Base-by-base conservation (phyloP, 2,797 vertebrate species). In the Lemur catta region DNA sequence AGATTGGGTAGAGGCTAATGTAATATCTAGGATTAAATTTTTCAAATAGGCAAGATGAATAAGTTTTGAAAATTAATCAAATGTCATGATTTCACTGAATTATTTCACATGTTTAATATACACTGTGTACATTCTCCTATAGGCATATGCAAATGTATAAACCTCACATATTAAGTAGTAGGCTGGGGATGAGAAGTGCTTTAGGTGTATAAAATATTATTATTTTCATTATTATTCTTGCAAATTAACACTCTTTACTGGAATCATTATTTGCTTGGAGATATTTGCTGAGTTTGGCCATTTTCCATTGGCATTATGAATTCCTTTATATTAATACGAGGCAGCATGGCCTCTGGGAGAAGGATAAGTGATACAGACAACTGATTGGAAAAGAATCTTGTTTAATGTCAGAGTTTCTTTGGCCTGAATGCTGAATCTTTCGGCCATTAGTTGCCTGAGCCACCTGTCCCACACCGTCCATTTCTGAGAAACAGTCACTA, bases 221-320 rank as follows among this genome's bases (percentile, higher is more conserved):
- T 89, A 57, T 85, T 93, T 95, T 97, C 91, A 95, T 95, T 95
- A 95, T 88, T 94, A 91, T 85, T 92, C 92, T 79, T 91, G 74
- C 88, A 89, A 92, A 94, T 72, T 81, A 95, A 95, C 33, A 86
- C 50, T 46, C 59, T 97, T 93, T 84, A 84, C 85, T 65, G 74
- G 75, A 96, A 79, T 93, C 89, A 82, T 97, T 93, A 91, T 97
- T 96, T 95, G 88, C 95, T 96, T 89, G 85, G 41, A 91, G 92
- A 96, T 94, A 65, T 97, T 72, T 92, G 84, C 57, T 84, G 92
- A 92, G 50, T 91, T 93, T 96, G 95, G 78, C 88, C 50, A 41
- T 41, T 96, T 91, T 86, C 92, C 94, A 89, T 5, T 14, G 67
- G 78, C 61, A 28, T 57, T 82, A 85, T 67, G 74, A 92, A 61